Conservation (phyloP, 92 coral and sea anemone genomes). For the Isaurus tuberculatus region DNA sequence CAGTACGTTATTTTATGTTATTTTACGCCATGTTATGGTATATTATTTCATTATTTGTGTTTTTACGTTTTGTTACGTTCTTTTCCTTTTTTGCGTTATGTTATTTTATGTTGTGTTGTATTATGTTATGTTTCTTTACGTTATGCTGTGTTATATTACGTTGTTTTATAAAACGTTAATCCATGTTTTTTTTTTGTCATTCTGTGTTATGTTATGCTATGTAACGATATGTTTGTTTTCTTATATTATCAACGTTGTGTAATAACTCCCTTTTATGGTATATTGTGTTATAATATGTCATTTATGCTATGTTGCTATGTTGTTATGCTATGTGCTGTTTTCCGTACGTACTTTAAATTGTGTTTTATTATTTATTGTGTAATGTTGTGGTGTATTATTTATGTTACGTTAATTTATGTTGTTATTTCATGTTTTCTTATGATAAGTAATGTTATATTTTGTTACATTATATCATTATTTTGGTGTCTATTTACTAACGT, state of each 20-base stretch:
- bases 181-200: too few species aligned
- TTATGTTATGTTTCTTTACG: background rate
- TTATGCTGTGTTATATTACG: background rate
- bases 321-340: background rate
- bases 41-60: too few species aligned
- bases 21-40: background rate
- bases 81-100: background rate
- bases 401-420: background rate
- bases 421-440: background rate
- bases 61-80: too few species aligned
- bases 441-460: background rate
- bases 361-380: background rate
- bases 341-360: too few species aligned
- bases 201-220: background rate
- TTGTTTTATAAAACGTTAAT: background rate
- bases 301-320: background rate
- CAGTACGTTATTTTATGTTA: background rate
- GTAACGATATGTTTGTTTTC: background rate
- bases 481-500: constrained; percentile 9
- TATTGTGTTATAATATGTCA: background rate
- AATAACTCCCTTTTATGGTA: too few species aligned
- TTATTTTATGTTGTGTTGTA: background rate
- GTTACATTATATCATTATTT: background rate
- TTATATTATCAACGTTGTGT: too few species aligned
- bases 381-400: background rate